Percentiles rank a stretch among this genome's conserved stretches.
These are phyloP conservation scores for Philotrypesis tridentata DNA, from an alignment of 1,140 invertebrate species.

Conservation along the genomic window DNA sequence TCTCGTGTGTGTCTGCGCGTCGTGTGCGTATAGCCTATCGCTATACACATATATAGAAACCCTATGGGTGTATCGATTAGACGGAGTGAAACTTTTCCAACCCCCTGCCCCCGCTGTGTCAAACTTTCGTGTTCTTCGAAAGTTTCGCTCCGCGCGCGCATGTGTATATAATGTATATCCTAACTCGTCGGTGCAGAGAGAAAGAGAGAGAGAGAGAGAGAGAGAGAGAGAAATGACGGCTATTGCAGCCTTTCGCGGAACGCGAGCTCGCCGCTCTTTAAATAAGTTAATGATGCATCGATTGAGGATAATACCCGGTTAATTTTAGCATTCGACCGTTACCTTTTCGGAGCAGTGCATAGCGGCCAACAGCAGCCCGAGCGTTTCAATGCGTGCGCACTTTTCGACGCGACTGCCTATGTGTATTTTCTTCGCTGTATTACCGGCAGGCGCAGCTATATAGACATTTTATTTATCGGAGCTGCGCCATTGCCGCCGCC, in stretches of 20 bases:
- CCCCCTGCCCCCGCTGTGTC: neutral
- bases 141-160: neutral
- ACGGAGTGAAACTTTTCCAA: neutral
- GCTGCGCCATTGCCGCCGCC: no score
- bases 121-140: slow-evolving; percentile 23
- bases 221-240: neutral
- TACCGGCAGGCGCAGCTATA: no score
- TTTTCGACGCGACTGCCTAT: no score
- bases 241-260: neutral
- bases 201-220: neutral
- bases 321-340: neutral
- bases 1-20: no score
- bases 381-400: no score
- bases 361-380: no score
- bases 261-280: neutral
- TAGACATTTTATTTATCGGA: no score
- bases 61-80: neutral
- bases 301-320: neutral
- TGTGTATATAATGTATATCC: neutral
- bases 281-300: slow-evolving; percentile 26
- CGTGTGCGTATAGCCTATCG: no score
- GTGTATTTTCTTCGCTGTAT: no score
- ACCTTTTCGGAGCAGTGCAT: no score
- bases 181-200: no score
- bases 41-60: no score